Evolutionary conservation across 2,888 invertebrate genomes (phyloP).

Genomic region (Zhuqinia jingwanae): DNA sequence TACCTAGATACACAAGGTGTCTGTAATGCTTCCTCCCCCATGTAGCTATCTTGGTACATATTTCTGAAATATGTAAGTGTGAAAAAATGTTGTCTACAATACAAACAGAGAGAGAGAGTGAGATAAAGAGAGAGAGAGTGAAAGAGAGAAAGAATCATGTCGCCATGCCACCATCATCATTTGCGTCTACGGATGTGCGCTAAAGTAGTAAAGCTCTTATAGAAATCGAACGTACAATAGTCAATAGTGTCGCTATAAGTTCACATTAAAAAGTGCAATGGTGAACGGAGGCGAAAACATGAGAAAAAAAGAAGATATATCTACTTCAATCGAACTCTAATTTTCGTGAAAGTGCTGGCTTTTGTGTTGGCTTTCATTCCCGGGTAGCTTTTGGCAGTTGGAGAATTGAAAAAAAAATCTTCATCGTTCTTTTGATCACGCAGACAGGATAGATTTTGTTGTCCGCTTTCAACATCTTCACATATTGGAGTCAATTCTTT

Average conservation of each 20-base stretch:
- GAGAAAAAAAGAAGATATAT: slow-evolving; percentile 77
- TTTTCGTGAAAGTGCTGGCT: slow-evolving; percentile 79
- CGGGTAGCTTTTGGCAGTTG: slow-evolving; percentile 79
- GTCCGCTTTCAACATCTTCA: slow-evolving; percentile 43
- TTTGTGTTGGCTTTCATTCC: slow-evolving; percentile 78
- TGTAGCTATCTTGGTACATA: too few species aligned
- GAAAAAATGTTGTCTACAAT: too few species aligned
- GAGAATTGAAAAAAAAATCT: slow-evolving; percentile 78
- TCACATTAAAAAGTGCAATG: slow-evolving; percentile 63
- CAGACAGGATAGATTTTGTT: slow-evolving; percentile 37
- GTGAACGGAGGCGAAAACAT: slow-evolving; percentile 62
- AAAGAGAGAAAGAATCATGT: too few species aligned
- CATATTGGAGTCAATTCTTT: slow-evolving; percentile 50
- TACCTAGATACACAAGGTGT: too few species aligned
- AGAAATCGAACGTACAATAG: slow-evolving; percentile 19
- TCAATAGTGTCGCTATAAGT: slow-evolving; percentile 31
- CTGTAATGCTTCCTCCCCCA: too few species aligned
- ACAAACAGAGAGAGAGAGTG: too few species aligned
- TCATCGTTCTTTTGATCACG: slow-evolving; percentile 78
- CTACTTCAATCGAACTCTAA: slow-evolving; percentile 79
- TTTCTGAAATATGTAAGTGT: too few species aligned
- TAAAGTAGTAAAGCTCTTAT: not conserved
- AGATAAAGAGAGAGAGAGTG: too few species aligned
- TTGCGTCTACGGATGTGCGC: too few species aligned
- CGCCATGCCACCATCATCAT: too few species aligned